These are phyloP conservation scores for Sericinus montela DNA, from an alignment of 2,888 invertebrate species.

Conservation along the genomic window DNA sequence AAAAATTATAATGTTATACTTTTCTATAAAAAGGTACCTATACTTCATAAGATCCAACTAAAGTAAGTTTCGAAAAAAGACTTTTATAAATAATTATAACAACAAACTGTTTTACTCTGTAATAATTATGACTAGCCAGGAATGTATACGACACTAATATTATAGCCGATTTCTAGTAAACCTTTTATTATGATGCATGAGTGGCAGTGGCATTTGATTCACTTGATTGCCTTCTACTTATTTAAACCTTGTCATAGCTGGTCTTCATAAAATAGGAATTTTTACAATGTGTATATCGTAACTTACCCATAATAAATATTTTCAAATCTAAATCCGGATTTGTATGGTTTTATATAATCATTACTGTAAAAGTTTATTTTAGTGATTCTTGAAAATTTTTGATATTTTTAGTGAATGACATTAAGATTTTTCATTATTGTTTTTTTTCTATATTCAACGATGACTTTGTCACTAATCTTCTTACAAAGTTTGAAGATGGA, in stretches of 20 bases:
- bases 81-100: no score
- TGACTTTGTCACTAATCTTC: slow-evolving; percentile 42
- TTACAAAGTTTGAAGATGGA: slow-evolving; percentile 22
- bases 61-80: no score
- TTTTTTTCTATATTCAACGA: slow-evolving; percentile 60
- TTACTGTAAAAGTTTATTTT: slow-evolving; percentile 20
- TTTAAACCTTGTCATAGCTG: slow-evolving; percentile 4
- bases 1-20: neutral
- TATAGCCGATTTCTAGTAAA: no score
- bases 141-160: neutral
- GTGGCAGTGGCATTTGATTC: slow-evolving; percentile 19
- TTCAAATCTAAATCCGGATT: slow-evolving; percentile 8
- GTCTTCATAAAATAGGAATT: neutral
- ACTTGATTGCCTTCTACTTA: slow-evolving; percentile 5
- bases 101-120: neutral
- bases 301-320: slow-evolving; percentile 56
- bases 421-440: slow-evolving; percentile 45
- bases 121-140: neutral
- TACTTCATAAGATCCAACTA: no score
- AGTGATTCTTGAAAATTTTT: slow-evolving; percentile 30
- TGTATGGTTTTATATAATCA: slow-evolving; percentile 8
- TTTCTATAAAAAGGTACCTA: no score
- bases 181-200: neutral
- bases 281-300: slow-evolving; percentile 15
- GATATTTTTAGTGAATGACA: slow-evolving; percentile 33